Evolutionary conservation across 2,888 invertebrate genomes (phyloP).

Genomic region (Macropis europaea): DNA sequence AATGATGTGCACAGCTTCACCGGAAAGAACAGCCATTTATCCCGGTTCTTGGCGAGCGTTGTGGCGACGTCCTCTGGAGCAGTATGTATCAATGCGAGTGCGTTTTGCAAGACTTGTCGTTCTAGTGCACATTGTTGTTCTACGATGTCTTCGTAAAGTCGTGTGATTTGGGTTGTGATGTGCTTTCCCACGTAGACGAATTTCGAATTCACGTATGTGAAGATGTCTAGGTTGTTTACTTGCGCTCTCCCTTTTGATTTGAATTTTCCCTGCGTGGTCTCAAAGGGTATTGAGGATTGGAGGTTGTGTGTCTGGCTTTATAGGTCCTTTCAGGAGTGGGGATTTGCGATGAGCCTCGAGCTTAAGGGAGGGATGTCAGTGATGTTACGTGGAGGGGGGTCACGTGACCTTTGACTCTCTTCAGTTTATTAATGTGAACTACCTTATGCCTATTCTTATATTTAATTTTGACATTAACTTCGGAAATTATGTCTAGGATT

Average conservation of each 20-base stretch:
- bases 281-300: too few species aligned
- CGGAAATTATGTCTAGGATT: constrained; percentile 9
- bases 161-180: neutral
- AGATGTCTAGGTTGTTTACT: neutral
- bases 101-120: neutral
- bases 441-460: neutral
- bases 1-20: constrained; percentile 65
- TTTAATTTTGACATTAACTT: constrained; percentile 9
- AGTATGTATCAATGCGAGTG: neutral
- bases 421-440: neutral
- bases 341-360: too few species aligned
- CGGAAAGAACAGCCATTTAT: constrained; percentile 57
- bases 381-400: too few species aligned
- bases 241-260: too few species aligned
- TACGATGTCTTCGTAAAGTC: neutral
- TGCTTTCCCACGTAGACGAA: neutral
- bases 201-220: neutral
- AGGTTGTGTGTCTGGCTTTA: too few species aligned
- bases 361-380: too few species aligned
- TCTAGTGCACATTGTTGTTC: neutral
- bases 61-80: constrained; percentile 63
- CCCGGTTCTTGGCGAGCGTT: constrained; percentile 56
- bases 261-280: too few species aligned
- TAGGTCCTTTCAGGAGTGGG: too few species aligned
- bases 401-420: too few species aligned